A percentile compares a stretch with the other conserved stretches of the same genome.
These are phyloP conservation scores for Pterobdella sp. DNA, from an alignment of 2,888 invertebrate genomes.

Conservation along the genomic window DNA sequence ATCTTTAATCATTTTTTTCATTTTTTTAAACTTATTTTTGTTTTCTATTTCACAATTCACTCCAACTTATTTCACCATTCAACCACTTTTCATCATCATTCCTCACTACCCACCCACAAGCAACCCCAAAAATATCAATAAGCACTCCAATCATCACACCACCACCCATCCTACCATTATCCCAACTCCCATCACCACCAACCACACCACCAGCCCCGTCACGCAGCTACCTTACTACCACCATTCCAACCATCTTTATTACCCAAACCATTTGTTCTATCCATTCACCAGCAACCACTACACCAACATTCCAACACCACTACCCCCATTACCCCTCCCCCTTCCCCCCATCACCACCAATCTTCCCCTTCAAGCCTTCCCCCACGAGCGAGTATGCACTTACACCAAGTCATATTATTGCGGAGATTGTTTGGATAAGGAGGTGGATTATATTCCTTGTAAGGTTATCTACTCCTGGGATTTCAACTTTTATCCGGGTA, in stretches of 20 bases:
- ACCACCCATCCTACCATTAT: neutral
- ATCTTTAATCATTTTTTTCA: no score
- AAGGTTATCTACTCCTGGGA: slow-evolving; percentile 90
- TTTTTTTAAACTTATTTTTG: no score
- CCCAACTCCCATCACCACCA: no score
- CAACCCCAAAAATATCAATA: no score
- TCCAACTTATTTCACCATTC: no score
- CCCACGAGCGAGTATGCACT: slow-evolving; percentile 63
- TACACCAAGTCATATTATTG: slow-evolving; percentile 86
- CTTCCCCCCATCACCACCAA: neutral
- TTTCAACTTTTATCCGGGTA: slow-evolving; percentile 55
- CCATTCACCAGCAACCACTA: neutral
- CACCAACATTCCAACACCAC: neutral
- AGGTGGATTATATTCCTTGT: slow-evolving; percentile 74
- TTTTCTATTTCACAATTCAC: no score
- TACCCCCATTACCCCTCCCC: neutral
- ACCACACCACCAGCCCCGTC: no score
- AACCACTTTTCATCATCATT: no score
- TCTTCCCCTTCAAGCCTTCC: slow-evolving; percentile 47
- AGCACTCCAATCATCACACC: neutral
- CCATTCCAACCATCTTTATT: neutral
- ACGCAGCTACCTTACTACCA: no score
- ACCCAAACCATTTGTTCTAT: neutral
- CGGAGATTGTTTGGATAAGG: slow-evolving; percentile 74
- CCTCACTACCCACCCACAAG: no score